Evolutionary conservation across 2,797 vertebrate genomes (phyloP).

Genomic region (Esox masquinongy): DNA sequence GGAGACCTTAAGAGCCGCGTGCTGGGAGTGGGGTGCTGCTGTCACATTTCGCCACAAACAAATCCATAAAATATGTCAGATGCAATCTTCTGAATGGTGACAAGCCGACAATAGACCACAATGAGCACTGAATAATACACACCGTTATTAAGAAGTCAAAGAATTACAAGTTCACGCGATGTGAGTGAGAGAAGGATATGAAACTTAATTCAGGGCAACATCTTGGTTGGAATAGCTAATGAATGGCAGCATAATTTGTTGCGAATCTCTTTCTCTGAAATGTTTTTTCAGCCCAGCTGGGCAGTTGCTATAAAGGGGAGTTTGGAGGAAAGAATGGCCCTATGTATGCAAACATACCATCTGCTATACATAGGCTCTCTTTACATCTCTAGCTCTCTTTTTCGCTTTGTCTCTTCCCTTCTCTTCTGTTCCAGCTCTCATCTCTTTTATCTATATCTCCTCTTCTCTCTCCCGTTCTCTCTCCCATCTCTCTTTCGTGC

Average conservation of each 20-base stretch:
- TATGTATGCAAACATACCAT: too few relatives aligned
- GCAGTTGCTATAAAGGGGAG: too few relatives aligned
- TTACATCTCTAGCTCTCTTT: too few relatives aligned
- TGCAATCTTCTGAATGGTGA: constrained; percentile 47
- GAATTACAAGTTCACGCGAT: not conserved
- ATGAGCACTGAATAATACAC: constrained; percentile 58
- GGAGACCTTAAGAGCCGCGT: constrained; percentile 22
- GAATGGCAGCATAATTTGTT: not conserved
- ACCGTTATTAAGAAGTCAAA: constrained; percentile 29
- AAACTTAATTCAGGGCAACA: constrained; percentile 34
- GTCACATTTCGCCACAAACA: constrained; percentile 42
- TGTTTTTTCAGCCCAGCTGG: too few relatives aligned
- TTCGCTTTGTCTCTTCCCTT: too few relatives aligned
- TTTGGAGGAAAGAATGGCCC: too few relatives aligned
- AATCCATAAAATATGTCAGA: constrained; percentile 52
- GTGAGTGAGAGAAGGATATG: constrained; percentile 37
- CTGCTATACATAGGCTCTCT: too few relatives aligned
- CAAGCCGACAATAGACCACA: constrained; percentile 53
- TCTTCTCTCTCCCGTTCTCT: too few relatives aligned
- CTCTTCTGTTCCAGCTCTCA: too few relatives aligned
- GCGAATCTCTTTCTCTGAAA: not conserved
- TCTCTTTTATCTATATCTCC: not conserved
- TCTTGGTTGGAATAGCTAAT: constrained; percentile 5
- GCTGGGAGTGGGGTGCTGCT: constrained; percentile 29
- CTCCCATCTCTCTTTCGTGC: not conserved